phyloP scores from a whole-genome alignment of 2,113 vertebrate species.

The Zapornia atra region DNA sequence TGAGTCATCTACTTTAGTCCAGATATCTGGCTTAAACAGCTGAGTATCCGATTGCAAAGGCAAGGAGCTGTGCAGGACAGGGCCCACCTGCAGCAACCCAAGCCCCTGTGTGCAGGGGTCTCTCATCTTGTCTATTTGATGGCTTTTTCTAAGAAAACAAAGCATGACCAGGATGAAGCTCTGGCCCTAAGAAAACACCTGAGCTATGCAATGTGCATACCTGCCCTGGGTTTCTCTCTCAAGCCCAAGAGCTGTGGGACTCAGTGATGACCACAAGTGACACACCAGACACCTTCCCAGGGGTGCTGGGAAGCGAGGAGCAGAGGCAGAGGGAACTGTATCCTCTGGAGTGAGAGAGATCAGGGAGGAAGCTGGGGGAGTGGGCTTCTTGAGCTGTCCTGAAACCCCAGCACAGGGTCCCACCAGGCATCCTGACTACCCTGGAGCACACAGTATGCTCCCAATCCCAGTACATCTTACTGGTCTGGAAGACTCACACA shows the following conservation, averaged over 20 bases:
- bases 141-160: background rate
- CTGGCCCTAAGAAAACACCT: background rate
- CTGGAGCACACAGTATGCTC: background rate
- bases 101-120: background rate
- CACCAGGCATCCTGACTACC: background rate
- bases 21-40: conserved; percentile 38
- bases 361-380: background rate
- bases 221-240: background rate
- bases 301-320: background rate
- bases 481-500: background rate
- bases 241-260: background rate
- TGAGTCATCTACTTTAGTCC: conserved; percentile 17
- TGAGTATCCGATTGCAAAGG: background rate
- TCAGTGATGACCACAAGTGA: background rate
- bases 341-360: background rate
- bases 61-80: background rate
- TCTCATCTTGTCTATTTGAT: background rate
- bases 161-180: background rate
- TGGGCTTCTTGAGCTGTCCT: fast-evolving
- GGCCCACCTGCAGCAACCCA: background rate
- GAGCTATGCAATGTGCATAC: background rate
- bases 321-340: background rate
- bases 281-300: background rate
- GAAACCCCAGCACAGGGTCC: background rate
- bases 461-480: background rate